Base-by-base conservation (phyloP, 2,113 vertebrate species). In the Thalassarche chlororhynchos region DNA sequence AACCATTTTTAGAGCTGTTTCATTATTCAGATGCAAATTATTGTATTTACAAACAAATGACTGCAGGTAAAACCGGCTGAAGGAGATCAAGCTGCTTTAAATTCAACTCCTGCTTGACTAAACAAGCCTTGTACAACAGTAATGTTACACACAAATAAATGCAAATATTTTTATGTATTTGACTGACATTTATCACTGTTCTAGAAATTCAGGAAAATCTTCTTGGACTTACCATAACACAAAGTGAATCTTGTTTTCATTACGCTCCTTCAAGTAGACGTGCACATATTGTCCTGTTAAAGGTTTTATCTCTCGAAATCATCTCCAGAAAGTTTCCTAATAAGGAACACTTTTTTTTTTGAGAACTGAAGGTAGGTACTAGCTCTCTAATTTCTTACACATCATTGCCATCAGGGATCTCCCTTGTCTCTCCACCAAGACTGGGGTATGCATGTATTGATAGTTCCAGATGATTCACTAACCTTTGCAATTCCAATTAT, bases 241-340 rank as follows among this genome's bases (percentile, higher is more conserved):
- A 80, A 96, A 91, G 32, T 17, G 44, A 52, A 42, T 92, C 93
- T 92, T 96, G 32, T 31, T n/a, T 21, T 32, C 65, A 74, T 52
- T 75, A 40, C 8, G 19, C 8, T 74, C 6, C 17, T 75, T 90
- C 44, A 77, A 77, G 38, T 40, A 76, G 57, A 84, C n/a, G 36
- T 70, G 16, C 52, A 78, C 19, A 42, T 84, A 44, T 17, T 72
- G 36, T 49, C 78, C 64, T 91, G 8, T 68, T 46, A 95, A 89
- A 20, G 19, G 18, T 29, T 34, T 88, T 93, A 83, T 84, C 84
- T 96, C 65, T 97, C 92, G 92, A 93, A 96, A 94, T 36, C 20
- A 87, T 66, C 17, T 81, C 32, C 84, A 93, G 17, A 61, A 61
- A 34, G 29, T 82, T 97, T 91, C 46, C 91, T 97, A 40, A 31